Base-by-base conservation (phyloP, 2,113 vertebrate species). In the Thamnophis sirtalis region DNA sequence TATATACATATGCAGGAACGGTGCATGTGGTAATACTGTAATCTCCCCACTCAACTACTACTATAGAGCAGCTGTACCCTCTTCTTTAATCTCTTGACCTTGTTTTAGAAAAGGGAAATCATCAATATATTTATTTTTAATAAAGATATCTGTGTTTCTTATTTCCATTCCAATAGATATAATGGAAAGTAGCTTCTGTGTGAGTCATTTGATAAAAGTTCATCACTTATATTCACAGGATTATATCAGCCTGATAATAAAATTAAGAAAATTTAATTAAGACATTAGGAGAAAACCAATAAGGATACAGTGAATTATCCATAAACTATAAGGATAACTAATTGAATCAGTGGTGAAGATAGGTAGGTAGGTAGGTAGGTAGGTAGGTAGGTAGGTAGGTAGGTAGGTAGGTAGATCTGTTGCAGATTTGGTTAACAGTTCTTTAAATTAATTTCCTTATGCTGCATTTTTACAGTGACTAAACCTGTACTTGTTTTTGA, bases 271-370 rank as follows among this genome's bases (percentile, higher is more conserved):
- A 26, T 8, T 24, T 84, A 80, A 55, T 56, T 49, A 50, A 91
- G 58, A 22, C 43, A 56, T 43, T 84, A 54, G 24, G 43, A 55
- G 63, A 50, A 84, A 88, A 19, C 22, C n/a, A 92, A 28, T 91
- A 58, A 56, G 80, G 63, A 91, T 48, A 63, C 26, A 84, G 17
- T 49, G 60, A 88, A 55, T 88, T 51, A 92, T 5, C 33, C 86
- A 26, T 33, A 56, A 84, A 22, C 43, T 89, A 28, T 17, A 92
- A 84, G 55, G 38, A 53, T n/a, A 84, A 84, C 51, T 63, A 3
- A 84, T 50, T 92, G 84, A 84, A 92, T 84, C 53, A 84, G 26
- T 56, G 92, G n/a, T 89, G 24, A 26, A 93, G 93, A 54, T 10
- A 24, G 55, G 2, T 2, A 56, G 55, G 22, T 0, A 22, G 55